Evolutionary conservation across 2,113 vertebrate species (phyloP).

Genomic region (Syngnathus typhle): DNA sequence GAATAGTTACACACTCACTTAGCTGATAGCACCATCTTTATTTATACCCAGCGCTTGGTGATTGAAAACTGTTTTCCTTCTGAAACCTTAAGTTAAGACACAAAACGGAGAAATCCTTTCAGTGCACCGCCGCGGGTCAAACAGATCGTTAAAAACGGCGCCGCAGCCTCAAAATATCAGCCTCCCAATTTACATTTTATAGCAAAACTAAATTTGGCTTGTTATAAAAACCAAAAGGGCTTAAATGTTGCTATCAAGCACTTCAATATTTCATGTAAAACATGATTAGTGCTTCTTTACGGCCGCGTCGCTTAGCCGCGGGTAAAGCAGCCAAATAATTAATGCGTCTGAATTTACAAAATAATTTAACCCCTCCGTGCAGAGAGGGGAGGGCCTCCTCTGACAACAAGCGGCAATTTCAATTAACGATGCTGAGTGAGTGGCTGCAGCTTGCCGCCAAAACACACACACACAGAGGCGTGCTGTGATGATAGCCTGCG

Average conservation of each 20-base stretch:
- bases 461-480: background rate
- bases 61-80: constrained; percentile 37
- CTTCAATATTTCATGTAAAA: constrained; percentile 19
- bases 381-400: constrained; percentile 7
- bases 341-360: constrained; percentile 2
- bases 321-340: constrained; percentile 6
- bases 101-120: constrained; percentile 15
- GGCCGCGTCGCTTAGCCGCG: constrained; percentile 1
- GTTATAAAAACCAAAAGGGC: constrained; percentile 1
- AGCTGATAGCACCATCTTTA: constrained; percentile 44
- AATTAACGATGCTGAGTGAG: constrained; percentile 30
- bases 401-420: constrained; percentile 28
- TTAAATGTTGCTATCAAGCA: constrained; percentile 9
- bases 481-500: constrained; percentile 29
- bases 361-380: constrained; percentile 3
- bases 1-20: constrained; percentile 24
- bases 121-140: constrained; percentile 22
- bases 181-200: constrained; percentile 9
- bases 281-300: constrained; percentile 12
- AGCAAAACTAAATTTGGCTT: constrained; percentile 5
- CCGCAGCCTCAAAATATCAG: constrained; percentile 11
- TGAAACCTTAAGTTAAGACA: constrained; percentile 9
- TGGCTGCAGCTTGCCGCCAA: background rate
- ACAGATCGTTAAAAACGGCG: constrained; percentile 21
- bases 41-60: constrained; percentile 23